These are phyloP conservation scores for Nothura maculosa DNA, from an alignment of 2,797 vertebrate genomes.

Conservation along the genomic window DNA sequence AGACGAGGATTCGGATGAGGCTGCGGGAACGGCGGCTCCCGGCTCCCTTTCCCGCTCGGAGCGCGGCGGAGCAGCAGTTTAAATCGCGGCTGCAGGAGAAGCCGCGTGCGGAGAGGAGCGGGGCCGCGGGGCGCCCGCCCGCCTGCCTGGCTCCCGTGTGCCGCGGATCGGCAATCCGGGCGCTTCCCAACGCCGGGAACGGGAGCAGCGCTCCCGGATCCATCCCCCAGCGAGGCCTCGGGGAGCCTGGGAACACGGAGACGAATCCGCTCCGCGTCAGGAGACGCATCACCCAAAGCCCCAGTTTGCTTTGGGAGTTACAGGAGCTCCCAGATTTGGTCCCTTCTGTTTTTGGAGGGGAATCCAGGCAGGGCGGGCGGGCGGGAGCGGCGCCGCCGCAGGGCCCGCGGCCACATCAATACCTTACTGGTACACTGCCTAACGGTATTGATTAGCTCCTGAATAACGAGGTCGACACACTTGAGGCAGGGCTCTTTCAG, in stretches of 20 bases:
- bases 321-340: neutral
- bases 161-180: neutral
- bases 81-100: neutral
- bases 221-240: neutral
- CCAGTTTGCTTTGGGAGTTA: too few relatives aligned
- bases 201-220: neutral
- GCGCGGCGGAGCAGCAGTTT: slow-evolving; percentile 55
- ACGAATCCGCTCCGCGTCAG: neutral
- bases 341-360: neutral
- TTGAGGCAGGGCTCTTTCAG: slow-evolving; percentile 98
- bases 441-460: slow-evolving; percentile 98
- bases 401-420: slow-evolving; percentile 73
- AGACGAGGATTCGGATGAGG: too few relatives aligned
- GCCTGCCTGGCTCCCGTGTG: neutral
- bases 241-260: neutral
- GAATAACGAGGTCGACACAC: slow-evolving; percentile 98
- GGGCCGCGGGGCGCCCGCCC: slow-evolving; percentile 32
- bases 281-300: neutral
- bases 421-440: slow-evolving; percentile 98
- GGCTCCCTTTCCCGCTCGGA: neutral
- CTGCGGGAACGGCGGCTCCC: fast-evolving
- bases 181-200: neutral
- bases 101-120: slow-evolving; percentile 63
- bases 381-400: neutral
- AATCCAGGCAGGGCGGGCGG: neutral